Evolutionary conservation across 2,113 vertebrate genomes (phyloP), one percentile per base, ranked within the genome.

Genomic region (Pseudopodoces humilis): DNA sequence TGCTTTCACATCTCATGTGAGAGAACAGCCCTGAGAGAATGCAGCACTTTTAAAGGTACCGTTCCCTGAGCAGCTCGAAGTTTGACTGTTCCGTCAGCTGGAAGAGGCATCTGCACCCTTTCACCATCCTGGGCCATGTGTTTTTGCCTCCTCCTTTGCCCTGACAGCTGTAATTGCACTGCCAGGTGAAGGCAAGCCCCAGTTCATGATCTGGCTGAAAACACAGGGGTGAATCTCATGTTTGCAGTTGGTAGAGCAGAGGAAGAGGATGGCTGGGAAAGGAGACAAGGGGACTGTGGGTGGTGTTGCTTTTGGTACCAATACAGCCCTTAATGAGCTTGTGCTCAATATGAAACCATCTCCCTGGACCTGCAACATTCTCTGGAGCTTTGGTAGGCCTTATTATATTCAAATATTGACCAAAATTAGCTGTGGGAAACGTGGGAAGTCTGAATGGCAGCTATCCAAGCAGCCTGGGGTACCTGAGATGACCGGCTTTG

Each of bases 271-370:
- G 62, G 13, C 16, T 63, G 82, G 60, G 30, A 21, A 47, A 78
- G 30, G 39, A 93, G 43, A 11, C 11, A n/a, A 56, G 33, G 25
- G 24, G 21, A 55, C 15, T 0, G 0, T 13, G 16, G 11, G 6
- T 82, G 23, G 6, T 49, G 10, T 2, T 67, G 55, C 8, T 87
- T 89, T 77, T 6, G 3, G 24, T 22, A 65, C 18, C 13, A 41
- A 13, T 4, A 1, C 10, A 63, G 11, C 35, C 5, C 12, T 71
- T 50, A 50, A 19, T 46, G 39, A 60, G 20, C 28, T 87, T 23
- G 13, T 50, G 17, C 7, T 84, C 37, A 24, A 11, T 43, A 33
- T 81, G n/a, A 86, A 87, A 64, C 30, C 53, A 24, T 50, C 17
- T 18, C 20, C 6, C 17, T 84, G 31, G 13, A 22, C 27, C 20